These are phyloP conservation scores for Tinamus guttatus DNA, from an alignment of 2,113 vertebrate species.

Conservation along the genomic window DNA sequence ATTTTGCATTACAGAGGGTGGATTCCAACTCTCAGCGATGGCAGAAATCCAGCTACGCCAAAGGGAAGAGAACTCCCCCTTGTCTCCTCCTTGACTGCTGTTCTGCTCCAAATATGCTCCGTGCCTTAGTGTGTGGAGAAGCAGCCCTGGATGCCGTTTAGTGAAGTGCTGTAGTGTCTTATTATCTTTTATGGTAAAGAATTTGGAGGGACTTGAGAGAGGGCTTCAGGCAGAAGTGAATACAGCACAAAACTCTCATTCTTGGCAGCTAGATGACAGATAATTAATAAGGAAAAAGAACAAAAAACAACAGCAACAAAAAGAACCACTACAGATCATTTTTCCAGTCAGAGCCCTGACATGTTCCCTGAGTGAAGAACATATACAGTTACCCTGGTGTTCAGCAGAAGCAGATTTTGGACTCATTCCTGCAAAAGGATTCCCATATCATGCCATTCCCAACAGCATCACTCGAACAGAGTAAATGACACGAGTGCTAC, in stretches of 20 bases:
- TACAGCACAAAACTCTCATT: not conserved
- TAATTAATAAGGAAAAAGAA: not conserved
- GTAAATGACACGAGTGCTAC: not conserved
- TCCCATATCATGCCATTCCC: accelerated
- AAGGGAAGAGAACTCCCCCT: not conserved
- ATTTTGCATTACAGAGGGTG: not conserved
- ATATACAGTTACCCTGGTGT: accelerated
- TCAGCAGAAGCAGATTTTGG: not conserved
- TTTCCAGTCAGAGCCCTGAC: not conserved
- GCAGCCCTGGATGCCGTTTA: not conserved
- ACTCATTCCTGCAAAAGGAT: not conserved
- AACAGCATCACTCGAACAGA: not conserved
- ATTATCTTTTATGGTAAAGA: constrained; percentile 50
- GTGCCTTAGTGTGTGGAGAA: not conserved
- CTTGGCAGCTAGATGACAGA: not conserved
- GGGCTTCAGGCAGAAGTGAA: not conserved
- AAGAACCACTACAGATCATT: not conserved
- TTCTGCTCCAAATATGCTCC: not conserved
- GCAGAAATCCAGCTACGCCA: not conserved
- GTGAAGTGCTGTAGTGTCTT: constrained; percentile 5
- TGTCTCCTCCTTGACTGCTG: not conserved
- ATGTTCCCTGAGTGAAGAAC: not conserved
- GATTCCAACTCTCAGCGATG: not conserved
- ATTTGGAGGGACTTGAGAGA: constrained; percentile 43
- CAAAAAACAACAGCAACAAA: too few relatives aligned